phyloP scores from a whole-genome alignment of 2,113 vertebrate species.

The Pelecanus crispus region DNA sequence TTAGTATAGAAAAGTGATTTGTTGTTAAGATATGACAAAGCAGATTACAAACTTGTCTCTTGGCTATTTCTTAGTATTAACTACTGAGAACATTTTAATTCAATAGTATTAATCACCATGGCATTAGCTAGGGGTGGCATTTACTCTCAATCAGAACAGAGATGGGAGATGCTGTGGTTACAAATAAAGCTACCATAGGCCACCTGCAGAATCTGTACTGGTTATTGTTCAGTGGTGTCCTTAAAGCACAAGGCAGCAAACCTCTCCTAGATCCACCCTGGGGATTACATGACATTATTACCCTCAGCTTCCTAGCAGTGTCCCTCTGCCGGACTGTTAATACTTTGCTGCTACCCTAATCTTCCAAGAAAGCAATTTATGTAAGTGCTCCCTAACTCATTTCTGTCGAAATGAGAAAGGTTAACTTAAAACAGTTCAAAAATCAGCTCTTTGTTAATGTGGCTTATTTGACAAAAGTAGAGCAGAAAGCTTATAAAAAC shows the following conservation, averaged over 20 bases:
- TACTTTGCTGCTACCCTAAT: neutral
- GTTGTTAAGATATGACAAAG: neutral
- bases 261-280: neutral
- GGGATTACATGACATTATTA: neutral
- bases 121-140: neutral
- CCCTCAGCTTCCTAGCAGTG: neutral
- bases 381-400: neutral
- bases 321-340: neutral
- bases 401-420: constrained; percentile 13
- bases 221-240: neutral
- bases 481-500: neutral
- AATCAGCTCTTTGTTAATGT: neutral
- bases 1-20: neutral
- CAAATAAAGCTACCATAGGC: neutral
- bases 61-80: neutral
- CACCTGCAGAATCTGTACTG: neutral
- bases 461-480: neutral
- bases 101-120: neutral
- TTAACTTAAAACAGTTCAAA: neutral
- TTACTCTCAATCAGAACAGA: neutral
- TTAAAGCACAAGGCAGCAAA: constrained; percentile 4
- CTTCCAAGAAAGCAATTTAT: constrained; percentile 5
- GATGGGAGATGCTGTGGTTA: neutral
- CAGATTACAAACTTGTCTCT: neutral
- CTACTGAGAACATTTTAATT: neutral